Conservation (phyloP, 1,140 invertebrate genomes). For the Tetragonula clypearis region DNA sequence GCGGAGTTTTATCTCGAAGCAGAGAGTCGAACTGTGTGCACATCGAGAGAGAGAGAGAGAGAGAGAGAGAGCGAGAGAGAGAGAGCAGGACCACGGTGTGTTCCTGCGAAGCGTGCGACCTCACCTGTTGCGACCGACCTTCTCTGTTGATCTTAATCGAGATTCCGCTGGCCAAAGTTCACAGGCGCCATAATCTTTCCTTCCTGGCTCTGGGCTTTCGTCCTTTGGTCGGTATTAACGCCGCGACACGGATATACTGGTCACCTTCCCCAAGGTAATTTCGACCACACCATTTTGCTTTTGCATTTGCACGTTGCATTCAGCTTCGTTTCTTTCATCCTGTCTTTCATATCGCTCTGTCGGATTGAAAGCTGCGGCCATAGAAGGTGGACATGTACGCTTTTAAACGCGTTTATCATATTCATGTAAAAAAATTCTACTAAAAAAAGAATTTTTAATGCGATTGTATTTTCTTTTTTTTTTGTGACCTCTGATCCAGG, state of each 20-base stretch:
- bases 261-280: slow-evolving; percentile 4
- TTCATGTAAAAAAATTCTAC: not conserved
- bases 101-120: slow-evolving; percentile 51
- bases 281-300: not conserved
- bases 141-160: slow-evolving; percentile 65
- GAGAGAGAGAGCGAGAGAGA: too few species aligned
- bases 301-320: not conserved
- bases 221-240: not conserved
- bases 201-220: not conserved
- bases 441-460: too few species aligned
- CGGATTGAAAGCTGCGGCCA: not conserved
- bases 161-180: slow-evolving; percentile 52
- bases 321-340: not conserved
- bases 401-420: not conserved
- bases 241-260: not conserved
- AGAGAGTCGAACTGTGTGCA: slow-evolving; percentile 2
- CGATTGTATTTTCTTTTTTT: too few species aligned
- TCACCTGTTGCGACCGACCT: slow-evolving; percentile 63
- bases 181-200: slow-evolving; percentile 44
- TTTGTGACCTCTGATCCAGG: too few species aligned
- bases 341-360: not conserved
- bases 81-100: slow-evolving; percentile 50
- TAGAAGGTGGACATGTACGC: too few species aligned
- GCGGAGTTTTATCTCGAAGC: slow-evolving; percentile 16
- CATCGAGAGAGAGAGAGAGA: slow-evolving; percentile 31